Evolutionary conservation across 2,113 vertebrate genomes (phyloP).

Genomic region (Galbula dea): DNA sequence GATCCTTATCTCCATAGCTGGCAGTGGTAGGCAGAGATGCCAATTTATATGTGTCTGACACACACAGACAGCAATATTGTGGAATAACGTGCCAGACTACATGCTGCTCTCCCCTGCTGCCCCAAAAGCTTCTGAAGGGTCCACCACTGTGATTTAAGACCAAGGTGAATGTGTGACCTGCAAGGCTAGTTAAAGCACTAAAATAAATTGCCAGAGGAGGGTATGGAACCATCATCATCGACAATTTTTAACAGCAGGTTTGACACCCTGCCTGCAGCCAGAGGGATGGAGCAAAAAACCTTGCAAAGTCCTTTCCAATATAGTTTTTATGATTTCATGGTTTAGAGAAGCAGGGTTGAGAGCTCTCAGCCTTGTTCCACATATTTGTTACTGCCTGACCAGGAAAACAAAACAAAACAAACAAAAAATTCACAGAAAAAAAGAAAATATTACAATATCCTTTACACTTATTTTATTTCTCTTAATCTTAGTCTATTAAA

Average conservation of each 20-base stretch:
- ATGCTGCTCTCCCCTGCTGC: neutral
- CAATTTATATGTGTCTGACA: neutral
- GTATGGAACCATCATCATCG: neutral
- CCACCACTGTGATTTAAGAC: neutral
- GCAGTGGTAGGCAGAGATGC: neutral
- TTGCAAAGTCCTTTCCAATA: neutral
- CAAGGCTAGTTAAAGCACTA: neutral
- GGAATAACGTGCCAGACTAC: neutral
- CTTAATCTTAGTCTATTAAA: neutral
- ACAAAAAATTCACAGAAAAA: too few relatives aligned
- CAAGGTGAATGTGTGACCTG: neutral
- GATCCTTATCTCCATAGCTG: neutral
- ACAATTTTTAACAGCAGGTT: neutral
- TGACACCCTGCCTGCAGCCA: neutral
- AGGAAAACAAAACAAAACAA: neutral
- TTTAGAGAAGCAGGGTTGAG: neutral
- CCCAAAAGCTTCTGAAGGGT: neutral
- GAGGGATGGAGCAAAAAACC: neutral
- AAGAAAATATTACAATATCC: neutral
- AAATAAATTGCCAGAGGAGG: constrained; percentile 19
- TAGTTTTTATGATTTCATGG: neutral
- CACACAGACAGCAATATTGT: neutral
- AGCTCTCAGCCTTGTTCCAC: neutral
- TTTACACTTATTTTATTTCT: neutral
- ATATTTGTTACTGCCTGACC: neutral